Percentiles rank a stretch among this genome's conserved stretches.
phyloP scores from a whole-genome alignment of 2,888 invertebrate species.

The Mylabris sibirica region DNA sequence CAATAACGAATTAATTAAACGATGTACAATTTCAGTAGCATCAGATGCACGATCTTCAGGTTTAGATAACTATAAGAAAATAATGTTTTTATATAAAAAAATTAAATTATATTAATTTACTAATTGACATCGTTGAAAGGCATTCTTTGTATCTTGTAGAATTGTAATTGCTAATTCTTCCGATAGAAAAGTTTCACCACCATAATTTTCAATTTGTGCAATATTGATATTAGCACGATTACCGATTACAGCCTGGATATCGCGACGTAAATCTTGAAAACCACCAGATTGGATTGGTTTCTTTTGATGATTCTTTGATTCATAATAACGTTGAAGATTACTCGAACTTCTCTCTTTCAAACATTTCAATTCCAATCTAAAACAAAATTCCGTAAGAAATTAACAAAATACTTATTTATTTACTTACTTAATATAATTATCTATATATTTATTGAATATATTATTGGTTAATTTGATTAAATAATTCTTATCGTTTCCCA shows the following conservation, averaged over 20 bases:
- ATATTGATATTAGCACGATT: constrained; percentile 92
- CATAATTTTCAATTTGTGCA: constrained; percentile 94
- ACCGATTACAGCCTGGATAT: constrained; percentile 92
- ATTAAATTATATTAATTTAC: constrained; percentile 62
- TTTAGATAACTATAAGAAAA: constrained; percentile 72
- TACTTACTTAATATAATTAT: constrained; percentile 75
- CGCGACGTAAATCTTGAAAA: constrained; percentile 91
- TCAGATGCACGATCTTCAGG: constrained; percentile 79
- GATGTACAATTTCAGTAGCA: constrained; percentile 82
- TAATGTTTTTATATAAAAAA: constrained; percentile 5
- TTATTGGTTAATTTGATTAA: constrained; percentile 79
- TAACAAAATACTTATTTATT: no score
- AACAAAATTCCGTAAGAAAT: constrained; percentile 17
- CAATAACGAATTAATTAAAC: constrained; percentile 82
- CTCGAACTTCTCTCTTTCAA: constrained; percentile 79
- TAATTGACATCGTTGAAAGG: constrained; percentile 86
- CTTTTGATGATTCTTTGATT: constrained; percentile 93
- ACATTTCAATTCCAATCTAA: constrained; percentile 75
- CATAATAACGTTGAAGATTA: constrained; percentile 86
- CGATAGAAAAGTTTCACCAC: constrained; percentile 95
- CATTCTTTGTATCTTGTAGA: constrained; percentile 88
- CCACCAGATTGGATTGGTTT: constrained; percentile 89
- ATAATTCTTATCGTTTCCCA: constrained; percentile 81
- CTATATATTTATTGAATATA: constrained; percentile 82
- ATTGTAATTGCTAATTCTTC: constrained; percentile 93